Evolutionary conservation across 2,113 vertebrate genomes (phyloP), one percentile per base, ranked within the genome.

Genomic region (Phoxinus phoxinus): DNA sequence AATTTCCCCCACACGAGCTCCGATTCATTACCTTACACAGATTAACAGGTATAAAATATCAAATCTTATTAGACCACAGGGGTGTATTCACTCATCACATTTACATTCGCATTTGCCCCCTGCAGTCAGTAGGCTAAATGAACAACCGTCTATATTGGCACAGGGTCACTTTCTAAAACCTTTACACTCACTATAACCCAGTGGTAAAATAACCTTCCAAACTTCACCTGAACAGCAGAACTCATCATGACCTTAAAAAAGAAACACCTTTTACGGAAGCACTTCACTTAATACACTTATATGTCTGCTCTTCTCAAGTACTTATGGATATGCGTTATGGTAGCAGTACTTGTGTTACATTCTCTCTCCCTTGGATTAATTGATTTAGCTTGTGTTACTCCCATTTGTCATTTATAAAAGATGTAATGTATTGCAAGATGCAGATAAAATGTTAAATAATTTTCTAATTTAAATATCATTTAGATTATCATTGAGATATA

Each of bases 111-210:
- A 30, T 37, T 37, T 8, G 4, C 9, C 69, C 32, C 37, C 69
- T 72, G 69, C 37, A 44, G 69, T 69, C 30, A 69, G 32, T 69
- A n/a, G n/a, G n/a, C n/a, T n/a, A 69, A 69, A 35, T 41, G 35
- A 72, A 72, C 32, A 71, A 5, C 25, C 0, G 25, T 75, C 1
- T 10, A 44, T 12, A 2, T 9, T 37, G 35, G 35, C 35, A 41
- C 32, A 44, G 6, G 35, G 8, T 73, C 37, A 23, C 10, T 44
- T 73, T 41, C 21, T 19, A 44, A 73, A 73, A 73, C 37, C 35
- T 63, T 27, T 13, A 63, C 59, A 71, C 11, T 69, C 17, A 35
- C 15, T 17, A 12, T 35, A 17, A 6, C 65, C 65, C 6, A 9
- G 13, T 73, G 35, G 69, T n/a, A 37, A 41, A 67, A 67, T 67